Evolutionary conservation across 2,113 vertebrate species (phyloP).

Genomic region (Sceloporus undulatus): DNA sequence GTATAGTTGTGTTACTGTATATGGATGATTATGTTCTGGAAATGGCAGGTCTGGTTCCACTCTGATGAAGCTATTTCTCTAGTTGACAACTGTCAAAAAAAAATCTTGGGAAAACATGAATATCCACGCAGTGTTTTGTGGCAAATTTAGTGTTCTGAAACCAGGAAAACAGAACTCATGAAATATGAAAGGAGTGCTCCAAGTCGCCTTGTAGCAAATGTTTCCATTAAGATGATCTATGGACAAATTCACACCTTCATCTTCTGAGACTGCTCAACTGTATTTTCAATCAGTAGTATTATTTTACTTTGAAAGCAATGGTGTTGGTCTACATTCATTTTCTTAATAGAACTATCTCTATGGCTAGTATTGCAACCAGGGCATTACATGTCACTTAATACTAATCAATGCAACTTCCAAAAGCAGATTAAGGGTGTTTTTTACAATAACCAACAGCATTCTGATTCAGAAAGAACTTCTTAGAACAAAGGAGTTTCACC

Average conservation of each 20-base stretch:
- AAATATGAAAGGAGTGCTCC: constrained; percentile 82
- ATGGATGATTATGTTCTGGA: constrained; percentile 55
- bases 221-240: constrained; percentile 82
- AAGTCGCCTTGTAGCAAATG: constrained; percentile 76
- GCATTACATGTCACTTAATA: constrained; percentile 58
- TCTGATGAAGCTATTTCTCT: constrained; percentile 81
- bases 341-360: constrained; percentile 48
- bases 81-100: constrained; percentile 80
- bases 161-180: constrained; percentile 82
- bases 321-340: constrained; percentile 51
- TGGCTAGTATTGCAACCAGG: constrained; percentile 38
- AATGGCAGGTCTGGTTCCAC: constrained; percentile 72
- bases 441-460: background rate
- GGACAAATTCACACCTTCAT: constrained; percentile 77
- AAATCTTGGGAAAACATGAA: constrained; percentile 78
- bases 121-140: constrained; percentile 79
- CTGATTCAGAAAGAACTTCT: constrained; percentile 21
- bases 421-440: too few relatives aligned
- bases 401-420: constrained; percentile 21
- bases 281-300: constrained; percentile 73
- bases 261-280: constrained; percentile 69
- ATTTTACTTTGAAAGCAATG: constrained; percentile 70
- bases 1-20: constrained; percentile 42
- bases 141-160: constrained; percentile 82
- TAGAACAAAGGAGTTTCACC: constrained; percentile 9